Base-by-base conservation (phyloP, 2,113 vertebrate species). In the Crotalus tigris region DNA sequence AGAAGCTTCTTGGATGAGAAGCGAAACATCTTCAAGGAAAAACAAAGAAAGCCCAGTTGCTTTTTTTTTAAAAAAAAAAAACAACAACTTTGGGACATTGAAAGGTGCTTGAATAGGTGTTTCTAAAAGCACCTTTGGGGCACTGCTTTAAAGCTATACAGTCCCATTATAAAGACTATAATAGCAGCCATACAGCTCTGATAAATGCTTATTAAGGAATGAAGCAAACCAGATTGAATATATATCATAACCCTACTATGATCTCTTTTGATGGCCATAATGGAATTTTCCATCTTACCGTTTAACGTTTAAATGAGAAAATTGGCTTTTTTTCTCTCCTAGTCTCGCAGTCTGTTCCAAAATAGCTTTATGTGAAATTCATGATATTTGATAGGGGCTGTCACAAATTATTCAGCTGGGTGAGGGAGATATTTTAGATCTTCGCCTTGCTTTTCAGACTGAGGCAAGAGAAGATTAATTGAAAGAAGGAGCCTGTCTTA, bases 281-380 rank as follows among this genome's bases (percentile, higher is more conserved):
- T 91, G 90, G 54, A 85, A 90, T 96, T 96, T 96, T 92, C 92
- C 55, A 92, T 54, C 54, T 91, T 4, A 55, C 90, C 58, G 17
- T 90, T 94, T 91, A 87, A 89, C 89, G 91, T 92, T 94, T 85
- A 55, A n/a, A n/a, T 89, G 75, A 85, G 88, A 59, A 89, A 93
- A 64, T 75, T 58, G 88, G n/a, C n/a, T 33, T 15, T 4, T 59
- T 64, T 92, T 61, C 92, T 88, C 88, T 64, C 26, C 61, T 64
- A n/a, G 92, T 93, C n/a, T 88, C 75, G 1, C 10, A 26, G 85
- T 91, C 10, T 51, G 44, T 90, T 93, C 54, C 89, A 90, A 23
- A 94, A 86, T 23, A 15, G 58, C 85, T 96, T 91, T 93, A 33
- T 93, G 92, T 88, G 90, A 85, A 44, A n/a, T 54, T 92, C 90